Evolutionary conservation across 1,140 invertebrate species (phyloP).

Genomic region (Drosophila ohnishii): DNA sequence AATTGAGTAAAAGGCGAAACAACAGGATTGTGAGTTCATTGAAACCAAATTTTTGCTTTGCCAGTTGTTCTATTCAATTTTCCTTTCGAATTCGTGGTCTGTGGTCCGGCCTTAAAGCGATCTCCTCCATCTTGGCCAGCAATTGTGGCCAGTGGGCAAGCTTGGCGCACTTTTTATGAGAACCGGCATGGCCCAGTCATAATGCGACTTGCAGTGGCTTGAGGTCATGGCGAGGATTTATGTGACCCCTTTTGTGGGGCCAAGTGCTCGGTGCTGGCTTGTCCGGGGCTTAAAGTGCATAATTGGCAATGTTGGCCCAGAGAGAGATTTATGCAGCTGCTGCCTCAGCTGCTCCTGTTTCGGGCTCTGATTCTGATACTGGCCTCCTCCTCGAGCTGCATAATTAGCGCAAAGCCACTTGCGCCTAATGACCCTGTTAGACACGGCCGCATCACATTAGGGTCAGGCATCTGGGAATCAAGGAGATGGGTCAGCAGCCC

Average conservation of each 20-base stretch:
- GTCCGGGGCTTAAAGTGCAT: constrained; percentile 67
- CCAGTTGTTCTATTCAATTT: background rate
- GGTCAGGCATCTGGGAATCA: constrained; percentile 19
- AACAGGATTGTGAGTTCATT: background rate
- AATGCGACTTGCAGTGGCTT: constrained; percentile 64
- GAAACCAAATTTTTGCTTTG: background rate
- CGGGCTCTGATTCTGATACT: constrained; percentile 1
- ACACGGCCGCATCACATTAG: constrained; percentile 58
- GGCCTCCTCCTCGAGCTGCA: constrained; percentile 38
- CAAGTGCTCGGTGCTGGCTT: constrained; percentile 28
- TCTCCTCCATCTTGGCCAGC: constrained; percentile 27
- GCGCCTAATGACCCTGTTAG: constrained; percentile 79
- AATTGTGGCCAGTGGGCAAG: constrained; percentile 45
- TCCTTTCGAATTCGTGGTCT: constrained; percentile 24
- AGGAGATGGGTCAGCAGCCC: constrained; percentile 45
- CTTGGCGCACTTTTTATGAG: constrained; percentile 27
- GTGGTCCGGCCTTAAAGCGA: constrained; percentile 16
- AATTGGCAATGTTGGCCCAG: constrained; percentile 70
- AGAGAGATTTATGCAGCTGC: constrained; percentile 66
- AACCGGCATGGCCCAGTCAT: constrained; percentile 56
- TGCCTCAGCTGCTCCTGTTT: constrained; percentile 2
- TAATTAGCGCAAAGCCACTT: constrained; percentile 82
- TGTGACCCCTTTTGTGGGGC: constrained; percentile 53
- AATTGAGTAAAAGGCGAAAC: background rate
- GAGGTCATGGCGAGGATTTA: constrained; percentile 61